Conservation (phyloP, 1,140 invertebrate genomes). For the Hormaphis cornu region DNA sequence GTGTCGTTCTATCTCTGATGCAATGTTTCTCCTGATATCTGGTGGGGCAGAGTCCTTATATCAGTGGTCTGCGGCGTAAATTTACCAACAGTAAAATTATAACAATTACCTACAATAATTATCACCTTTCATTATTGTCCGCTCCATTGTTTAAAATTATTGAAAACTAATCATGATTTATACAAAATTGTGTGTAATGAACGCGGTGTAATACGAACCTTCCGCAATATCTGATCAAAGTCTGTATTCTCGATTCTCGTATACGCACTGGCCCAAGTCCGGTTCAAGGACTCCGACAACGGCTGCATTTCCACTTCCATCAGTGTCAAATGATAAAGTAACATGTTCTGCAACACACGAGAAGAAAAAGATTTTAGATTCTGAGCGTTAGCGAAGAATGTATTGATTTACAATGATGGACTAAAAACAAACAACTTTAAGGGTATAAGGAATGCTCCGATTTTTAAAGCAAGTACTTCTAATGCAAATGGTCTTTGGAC, state of each 20-base stretch:
- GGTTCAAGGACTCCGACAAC: conserved; percentile 6
- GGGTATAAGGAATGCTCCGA: no score
- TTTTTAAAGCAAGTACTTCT: no score
- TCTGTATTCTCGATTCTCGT: conserved; percentile 12
- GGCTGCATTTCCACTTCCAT: conserved; percentile 29
- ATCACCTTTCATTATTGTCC: no score
- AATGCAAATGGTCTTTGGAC: no score
- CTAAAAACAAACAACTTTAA: neutral
- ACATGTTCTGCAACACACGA: neutral
- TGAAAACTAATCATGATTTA: no score
- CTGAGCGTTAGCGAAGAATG: neutral
- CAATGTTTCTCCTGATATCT: neutral
- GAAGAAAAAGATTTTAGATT: neutral
- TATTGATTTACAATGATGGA: neutral
- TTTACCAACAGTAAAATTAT: no score
- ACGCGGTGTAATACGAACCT: neutral
- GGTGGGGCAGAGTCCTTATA: no score
- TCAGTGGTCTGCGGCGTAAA: no score
- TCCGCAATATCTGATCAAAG: conserved; percentile 20
- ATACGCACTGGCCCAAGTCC: conserved; percentile 10
- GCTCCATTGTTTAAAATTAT: no score
- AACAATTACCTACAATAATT: no score
- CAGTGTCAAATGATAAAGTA: conserved; percentile 1
- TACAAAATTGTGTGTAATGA: no score
- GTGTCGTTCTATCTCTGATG: conserved; percentile 21